phyloP scores from a whole-genome alignment of 2,113 vertebrate genomes.

The Lanius collurio region DNA sequence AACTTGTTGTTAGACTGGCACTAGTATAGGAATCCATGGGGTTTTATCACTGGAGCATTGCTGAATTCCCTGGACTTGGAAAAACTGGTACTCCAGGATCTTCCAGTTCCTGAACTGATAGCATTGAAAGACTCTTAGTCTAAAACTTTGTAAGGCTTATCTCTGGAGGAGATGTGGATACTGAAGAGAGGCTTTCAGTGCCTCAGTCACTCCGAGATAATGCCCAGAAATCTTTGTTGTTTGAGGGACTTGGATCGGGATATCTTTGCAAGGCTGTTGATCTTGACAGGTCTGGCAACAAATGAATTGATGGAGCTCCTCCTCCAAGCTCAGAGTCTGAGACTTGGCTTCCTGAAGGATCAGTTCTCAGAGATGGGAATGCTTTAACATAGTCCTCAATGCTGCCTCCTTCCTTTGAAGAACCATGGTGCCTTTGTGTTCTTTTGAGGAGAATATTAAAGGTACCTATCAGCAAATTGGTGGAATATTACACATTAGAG shows the following conservation, averaged over 20 bases:
- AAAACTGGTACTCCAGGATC: background rate
- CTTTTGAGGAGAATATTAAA: background rate
- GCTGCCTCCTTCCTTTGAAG: background rate
- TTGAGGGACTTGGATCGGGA: fast-evolving
- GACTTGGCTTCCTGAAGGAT: background rate
- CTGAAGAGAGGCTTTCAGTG: background rate
- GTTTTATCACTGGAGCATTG: background rate
- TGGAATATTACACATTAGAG: background rate
- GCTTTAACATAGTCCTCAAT: background rate
- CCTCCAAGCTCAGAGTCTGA: background rate
- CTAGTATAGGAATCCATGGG: background rate
- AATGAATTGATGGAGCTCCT: background rate
- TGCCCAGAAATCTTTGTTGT: background rate
- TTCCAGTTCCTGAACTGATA: background rate
- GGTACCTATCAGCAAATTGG: background rate
- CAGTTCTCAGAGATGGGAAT: background rate
- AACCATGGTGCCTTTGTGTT: fast-evolving
- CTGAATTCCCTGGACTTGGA: background rate
- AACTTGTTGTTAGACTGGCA: background rate
- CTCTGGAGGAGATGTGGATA: background rate
- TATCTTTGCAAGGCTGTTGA: background rate
- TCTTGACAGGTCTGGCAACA: background rate
- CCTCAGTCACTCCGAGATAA: background rate
- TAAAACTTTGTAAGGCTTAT: background rate
- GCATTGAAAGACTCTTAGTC: background rate